Percentiles rank a stretch among this genome's conserved stretches.
Evolutionary conservation across 2,113 vertebrate species (phyloP).

Genomic region (Hippocampus mohnikei): DNA sequence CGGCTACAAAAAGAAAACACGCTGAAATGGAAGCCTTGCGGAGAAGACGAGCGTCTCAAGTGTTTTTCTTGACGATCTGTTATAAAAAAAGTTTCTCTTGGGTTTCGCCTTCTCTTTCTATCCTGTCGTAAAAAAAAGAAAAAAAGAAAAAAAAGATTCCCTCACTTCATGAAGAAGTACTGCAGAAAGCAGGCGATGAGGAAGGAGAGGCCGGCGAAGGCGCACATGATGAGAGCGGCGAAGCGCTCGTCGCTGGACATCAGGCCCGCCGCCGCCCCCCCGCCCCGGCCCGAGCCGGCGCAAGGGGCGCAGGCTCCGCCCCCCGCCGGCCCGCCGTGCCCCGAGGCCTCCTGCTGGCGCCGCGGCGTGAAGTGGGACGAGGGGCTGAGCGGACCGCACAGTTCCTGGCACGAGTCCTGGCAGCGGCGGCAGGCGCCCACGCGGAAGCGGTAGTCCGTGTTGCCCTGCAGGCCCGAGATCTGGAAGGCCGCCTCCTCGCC

Average conservation of each 20-base stretch:
- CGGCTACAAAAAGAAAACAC: constrained; percentile 57
- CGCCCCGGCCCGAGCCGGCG: constrained; percentile 42
- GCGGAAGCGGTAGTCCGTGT: constrained; percentile 94
- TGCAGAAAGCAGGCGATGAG: constrained; percentile 96
- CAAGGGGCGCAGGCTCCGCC: constrained; percentile 72
- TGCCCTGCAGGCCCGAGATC: constrained; percentile 89
- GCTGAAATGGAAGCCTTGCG: constrained; percentile 70
- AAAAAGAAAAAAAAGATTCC: constrained; percentile 25
- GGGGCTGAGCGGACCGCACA: constrained; percentile 92
- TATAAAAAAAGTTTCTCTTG: constrained; percentile 50
- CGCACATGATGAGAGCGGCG: constrained; percentile 87
- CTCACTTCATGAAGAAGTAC: constrained; percentile 98
- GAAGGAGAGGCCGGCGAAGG: constrained; percentile 88
- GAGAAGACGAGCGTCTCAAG: constrained; percentile 74
- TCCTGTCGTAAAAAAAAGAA: constrained; percentile 44
- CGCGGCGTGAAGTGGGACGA: constrained; percentile 83
- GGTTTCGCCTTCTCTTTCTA: constrained; percentile 67
- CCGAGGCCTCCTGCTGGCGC: constrained; percentile 72
- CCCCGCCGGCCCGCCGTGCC: constrained; percentile 67
- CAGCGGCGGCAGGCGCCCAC: constrained; percentile 94
- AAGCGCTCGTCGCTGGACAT: constrained; percentile 93
- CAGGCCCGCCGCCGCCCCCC: constrained; percentile 70
- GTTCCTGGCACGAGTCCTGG: constrained; percentile 87
- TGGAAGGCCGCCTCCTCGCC: constrained; percentile 91
- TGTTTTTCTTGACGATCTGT: constrained; percentile 63